A percentile compares a stretch with the other conserved stretches of the same genome.
phyloP scores from a whole-genome alignment of 1,140 invertebrate species.

The Drosophila prosaltans region DNA sequence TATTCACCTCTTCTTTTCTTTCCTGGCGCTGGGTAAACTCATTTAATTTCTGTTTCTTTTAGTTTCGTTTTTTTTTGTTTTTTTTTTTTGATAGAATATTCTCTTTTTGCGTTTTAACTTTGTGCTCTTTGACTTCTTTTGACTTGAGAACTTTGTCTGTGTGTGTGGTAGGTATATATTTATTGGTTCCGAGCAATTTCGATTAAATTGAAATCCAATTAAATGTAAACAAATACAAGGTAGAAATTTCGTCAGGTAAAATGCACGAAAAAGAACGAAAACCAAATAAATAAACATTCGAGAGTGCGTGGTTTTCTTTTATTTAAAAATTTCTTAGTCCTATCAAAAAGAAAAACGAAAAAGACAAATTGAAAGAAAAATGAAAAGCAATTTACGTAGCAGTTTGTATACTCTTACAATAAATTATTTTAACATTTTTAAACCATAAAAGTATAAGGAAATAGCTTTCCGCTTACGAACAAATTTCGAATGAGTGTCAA shows the following conservation, averaged over 20 bases:
- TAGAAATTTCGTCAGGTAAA: conserved; percentile 6
- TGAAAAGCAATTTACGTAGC: neutral
- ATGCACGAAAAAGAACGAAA: conserved; percentile 24
- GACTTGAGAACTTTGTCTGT: neutral
- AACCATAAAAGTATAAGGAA: too few relatives aligned
- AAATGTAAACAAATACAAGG: conserved; percentile 76
- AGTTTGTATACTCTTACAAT: neutral
- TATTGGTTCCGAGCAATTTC: conserved; percentile 2
- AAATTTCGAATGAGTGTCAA: too few relatives aligned
- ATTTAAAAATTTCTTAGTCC: conserved; percentile 56
- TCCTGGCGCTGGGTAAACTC: neutral
- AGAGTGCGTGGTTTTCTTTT: conserved; percentile 63
- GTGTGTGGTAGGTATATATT: neutral
- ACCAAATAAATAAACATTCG: conserved; percentile 33
- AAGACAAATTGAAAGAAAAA: neutral
- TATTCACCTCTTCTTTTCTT: neutral
- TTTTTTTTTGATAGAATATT: neutral
- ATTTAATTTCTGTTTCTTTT: neutral
- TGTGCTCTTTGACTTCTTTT: conserved; percentile 2
- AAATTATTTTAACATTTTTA: too few relatives aligned
- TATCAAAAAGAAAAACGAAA: conserved; percentile 27
- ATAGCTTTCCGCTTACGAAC: too few relatives aligned
- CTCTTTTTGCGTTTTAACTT: neutral
- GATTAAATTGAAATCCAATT: conserved; percentile 67
- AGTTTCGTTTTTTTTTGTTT: neutral